Percentiles rank a stretch among this genome's conserved stretches.
These are phyloP conservation scores for Pteria penguin DNA, from an alignment of 2,888 invertebrate species.

Conservation along the genomic window DNA sequence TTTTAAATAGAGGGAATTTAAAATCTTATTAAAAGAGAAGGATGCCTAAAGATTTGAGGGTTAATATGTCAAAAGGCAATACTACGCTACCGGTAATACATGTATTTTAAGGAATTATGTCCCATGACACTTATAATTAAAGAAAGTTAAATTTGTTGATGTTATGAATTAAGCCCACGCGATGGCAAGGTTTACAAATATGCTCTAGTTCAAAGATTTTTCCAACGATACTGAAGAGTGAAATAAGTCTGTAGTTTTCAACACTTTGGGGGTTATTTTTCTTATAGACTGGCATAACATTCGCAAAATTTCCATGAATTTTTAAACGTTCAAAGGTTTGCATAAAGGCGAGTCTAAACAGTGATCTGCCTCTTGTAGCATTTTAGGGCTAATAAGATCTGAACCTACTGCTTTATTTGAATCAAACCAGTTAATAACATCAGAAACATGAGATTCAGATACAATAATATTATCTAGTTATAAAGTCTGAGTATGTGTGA, in stretches of 20 bases:
- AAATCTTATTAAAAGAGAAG: no score
- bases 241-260: neutral
- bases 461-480: neutral
- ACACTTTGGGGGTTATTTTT: neutral
- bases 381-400: neutral
- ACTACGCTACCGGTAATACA: no score
- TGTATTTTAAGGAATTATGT: no score
- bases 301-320: neutral
- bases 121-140: no score
- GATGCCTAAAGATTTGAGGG: no score
- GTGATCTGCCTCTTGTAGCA: neutral
- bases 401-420: neutral
- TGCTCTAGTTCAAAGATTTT: conserved; percentile 2
- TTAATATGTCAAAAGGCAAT: no score
- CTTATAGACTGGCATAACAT: no score
- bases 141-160: no score
- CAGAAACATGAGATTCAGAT: conserved; percentile 4
- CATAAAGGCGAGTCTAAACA: neutral
- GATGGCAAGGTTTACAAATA: no score
- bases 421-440: neutral
- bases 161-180: no score
- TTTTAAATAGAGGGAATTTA: no score
- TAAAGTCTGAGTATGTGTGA: neutral
- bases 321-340: neutral
- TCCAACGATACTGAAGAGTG: neutral